Evolutionary conservation across 2,888 invertebrate species (phyloP).

Genomic region (Malthinus flaveolus): DNA sequence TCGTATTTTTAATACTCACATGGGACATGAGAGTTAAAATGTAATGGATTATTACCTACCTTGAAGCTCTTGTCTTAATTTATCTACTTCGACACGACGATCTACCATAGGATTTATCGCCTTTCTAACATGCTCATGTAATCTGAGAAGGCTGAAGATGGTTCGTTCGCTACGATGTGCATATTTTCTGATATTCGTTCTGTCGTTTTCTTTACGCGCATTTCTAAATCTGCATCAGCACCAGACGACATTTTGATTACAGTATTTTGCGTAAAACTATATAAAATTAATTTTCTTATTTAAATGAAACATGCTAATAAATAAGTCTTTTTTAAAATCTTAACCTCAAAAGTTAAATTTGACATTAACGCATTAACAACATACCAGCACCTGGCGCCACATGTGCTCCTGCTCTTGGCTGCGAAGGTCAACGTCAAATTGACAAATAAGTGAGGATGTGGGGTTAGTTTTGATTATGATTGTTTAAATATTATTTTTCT

Average conservation of each 20-base stretch:
- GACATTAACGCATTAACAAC: no score
- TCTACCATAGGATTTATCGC: constrained; percentile 94
- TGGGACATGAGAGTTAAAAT: constrained; percentile 83
- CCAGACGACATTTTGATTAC: constrained; percentile 41
- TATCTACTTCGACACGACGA: constrained; percentile 83
- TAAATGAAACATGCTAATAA: no score
- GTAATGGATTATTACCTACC: constrained; percentile 85
- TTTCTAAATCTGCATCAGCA: constrained; percentile 64
- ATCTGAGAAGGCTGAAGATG: constrained; percentile 90
- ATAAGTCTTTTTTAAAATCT: no score
- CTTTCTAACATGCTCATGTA: constrained; percentile 93
- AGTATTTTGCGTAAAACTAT: no score
- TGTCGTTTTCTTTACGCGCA: constrained; percentile 60
- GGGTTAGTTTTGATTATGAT: no score
- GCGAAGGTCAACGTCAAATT: no score
- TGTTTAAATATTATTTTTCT: no score
- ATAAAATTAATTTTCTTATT: no score
- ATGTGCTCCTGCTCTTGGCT: no score
- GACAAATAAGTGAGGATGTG: no score
- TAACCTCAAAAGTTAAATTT: no score
- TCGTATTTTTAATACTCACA: constrained; percentile 58
- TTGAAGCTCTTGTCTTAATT: constrained; percentile 84
- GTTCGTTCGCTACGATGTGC: constrained; percentile 97
- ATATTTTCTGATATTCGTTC: constrained; percentile 96
- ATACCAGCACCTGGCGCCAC: no score